Conservation (phyloP, 2,888 invertebrate species). For the Dione juno region DNA sequence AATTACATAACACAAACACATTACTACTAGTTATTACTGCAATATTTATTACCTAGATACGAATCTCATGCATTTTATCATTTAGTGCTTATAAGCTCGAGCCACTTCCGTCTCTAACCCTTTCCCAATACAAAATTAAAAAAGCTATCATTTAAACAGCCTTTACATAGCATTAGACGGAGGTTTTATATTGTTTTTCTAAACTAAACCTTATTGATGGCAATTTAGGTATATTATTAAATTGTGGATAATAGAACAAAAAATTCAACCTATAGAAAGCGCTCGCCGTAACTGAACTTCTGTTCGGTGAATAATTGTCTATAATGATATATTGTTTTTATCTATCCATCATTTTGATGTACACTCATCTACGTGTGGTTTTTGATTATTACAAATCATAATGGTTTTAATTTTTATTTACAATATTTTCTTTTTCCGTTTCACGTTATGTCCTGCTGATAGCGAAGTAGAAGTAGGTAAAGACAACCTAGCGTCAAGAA, state of each 20-base stretch:
- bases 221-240: slow-evolving; percentile 23
- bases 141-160: slow-evolving; percentile 48
- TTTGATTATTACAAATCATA: background rate
- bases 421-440: too few relatives aligned
- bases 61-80: slow-evolving; percentile 27
- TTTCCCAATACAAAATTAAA: slow-evolving; percentile 52
- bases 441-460: too few relatives aligned
- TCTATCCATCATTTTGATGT: slow-evolving; percentile 53
- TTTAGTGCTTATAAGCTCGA: slow-evolving; percentile 27
- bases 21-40: background rate
- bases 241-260: slow-evolving; percentile 23
- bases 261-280: slow-evolving; percentile 43
- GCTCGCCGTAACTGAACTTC: slow-evolving; percentile 46
- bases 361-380: slow-evolving; percentile 1
- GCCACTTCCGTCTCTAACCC: slow-evolving; percentile 44
- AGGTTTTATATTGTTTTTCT: background rate
- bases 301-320: slow-evolving; percentile 52
- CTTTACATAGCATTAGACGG: slow-evolving; percentile 36
- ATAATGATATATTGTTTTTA: slow-evolving; percentile 59
- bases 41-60: background rate
- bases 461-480: too few relatives aligned
- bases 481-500: too few relatives aligned
- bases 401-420: too few relatives aligned
- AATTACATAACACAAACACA: background rate
- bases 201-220: background rate